phyloP scores from a whole-genome alignment of 2,888 invertebrate genomes.

The Xestia xanthographa region DNA sequence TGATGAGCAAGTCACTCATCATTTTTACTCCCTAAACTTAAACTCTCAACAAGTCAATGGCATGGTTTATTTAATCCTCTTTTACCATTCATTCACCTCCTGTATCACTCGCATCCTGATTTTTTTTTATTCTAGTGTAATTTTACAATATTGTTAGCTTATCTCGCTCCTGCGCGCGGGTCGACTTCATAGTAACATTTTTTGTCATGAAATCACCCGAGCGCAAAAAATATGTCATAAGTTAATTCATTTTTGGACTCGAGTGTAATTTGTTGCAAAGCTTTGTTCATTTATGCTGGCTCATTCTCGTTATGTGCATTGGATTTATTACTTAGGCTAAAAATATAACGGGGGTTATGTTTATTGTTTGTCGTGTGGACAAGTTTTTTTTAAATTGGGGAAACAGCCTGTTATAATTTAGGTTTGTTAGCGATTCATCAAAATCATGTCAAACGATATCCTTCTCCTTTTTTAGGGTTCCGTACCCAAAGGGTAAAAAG shows the following conservation, averaged over 20 bases:
- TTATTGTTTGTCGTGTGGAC: background rate
- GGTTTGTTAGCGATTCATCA: background rate
- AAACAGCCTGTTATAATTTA: background rate
- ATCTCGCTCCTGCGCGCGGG: background rate
- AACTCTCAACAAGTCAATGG: too few relatives aligned
- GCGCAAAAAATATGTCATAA: conserved; percentile 22
- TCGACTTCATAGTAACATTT: conserved; percentile 5
- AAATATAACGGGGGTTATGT: background rate
- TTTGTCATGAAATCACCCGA: conserved; percentile 25
- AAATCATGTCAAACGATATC: background rate
- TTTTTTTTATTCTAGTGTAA: background rate
- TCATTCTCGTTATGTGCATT: conserved; percentile 18
- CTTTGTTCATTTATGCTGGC: conserved; percentile 41
- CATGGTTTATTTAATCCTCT: background rate
- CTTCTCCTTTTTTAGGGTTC: too few relatives aligned
- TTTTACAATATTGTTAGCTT: conserved; percentile 4
- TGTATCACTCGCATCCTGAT: background rate
- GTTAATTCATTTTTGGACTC: conserved; percentile 21
- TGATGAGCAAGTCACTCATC: too few relatives aligned
- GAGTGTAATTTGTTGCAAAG: conserved; percentile 35
- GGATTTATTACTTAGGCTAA: background rate
- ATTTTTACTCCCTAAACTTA: background rate
- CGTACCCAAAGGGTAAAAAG: too few relatives aligned
- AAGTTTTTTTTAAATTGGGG: background rate
- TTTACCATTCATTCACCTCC: background rate